Evolutionary conservation across 2,888 invertebrate species (phyloP).

Genomic region (Flexamia atlantica): DNA sequence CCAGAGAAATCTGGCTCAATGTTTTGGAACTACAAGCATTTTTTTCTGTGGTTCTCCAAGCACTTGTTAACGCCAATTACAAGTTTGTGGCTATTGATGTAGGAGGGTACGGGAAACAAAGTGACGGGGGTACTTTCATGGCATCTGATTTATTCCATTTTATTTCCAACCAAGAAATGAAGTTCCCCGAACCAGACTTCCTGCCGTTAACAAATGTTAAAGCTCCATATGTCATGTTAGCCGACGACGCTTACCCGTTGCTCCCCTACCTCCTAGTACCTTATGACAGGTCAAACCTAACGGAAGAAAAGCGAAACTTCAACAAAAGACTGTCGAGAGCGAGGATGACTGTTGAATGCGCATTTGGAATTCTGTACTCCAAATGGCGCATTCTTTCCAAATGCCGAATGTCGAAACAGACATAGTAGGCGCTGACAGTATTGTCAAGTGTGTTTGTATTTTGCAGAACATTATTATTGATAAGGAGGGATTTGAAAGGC

Average conservation of each 20-base stretch:
- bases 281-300: conserved; percentile 26
- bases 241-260: conserved; percentile 57
- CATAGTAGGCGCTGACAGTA: conserved; percentile 57
- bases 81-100: conserved; percentile 65
- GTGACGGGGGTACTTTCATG: conserved; percentile 69
- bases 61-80: conserved; percentile 59
- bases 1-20: too few species aligned
- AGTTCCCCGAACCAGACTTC: not conserved
- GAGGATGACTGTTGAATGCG: conserved; percentile 58
- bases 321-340: conserved; percentile 58
- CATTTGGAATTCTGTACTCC: conserved; percentile 57
- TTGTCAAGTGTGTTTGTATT: conserved; percentile 64
- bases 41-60: conserved; percentile 58
- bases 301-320: conserved; percentile 38
- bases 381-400: conserved; percentile 64
- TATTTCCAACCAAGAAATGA: not conserved
- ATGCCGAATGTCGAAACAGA: too few species aligned
- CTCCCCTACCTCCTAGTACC: conserved; percentile 36
- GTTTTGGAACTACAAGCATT: conserved; percentile 58
- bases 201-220: conserved; percentile 20
- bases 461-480: conserved; percentile 65
- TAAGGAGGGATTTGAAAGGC: conserved; percentile 50
- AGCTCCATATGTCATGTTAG: conserved; percentile 58
- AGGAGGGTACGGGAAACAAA: conserved; percentile 70
- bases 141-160: conserved; percentile 49